Evolutionary conservation across 64 coral and sea anemone genomes (phyloP), one percentile per base, ranked within the genome.

Genomic region (Porites lutea): DNA sequence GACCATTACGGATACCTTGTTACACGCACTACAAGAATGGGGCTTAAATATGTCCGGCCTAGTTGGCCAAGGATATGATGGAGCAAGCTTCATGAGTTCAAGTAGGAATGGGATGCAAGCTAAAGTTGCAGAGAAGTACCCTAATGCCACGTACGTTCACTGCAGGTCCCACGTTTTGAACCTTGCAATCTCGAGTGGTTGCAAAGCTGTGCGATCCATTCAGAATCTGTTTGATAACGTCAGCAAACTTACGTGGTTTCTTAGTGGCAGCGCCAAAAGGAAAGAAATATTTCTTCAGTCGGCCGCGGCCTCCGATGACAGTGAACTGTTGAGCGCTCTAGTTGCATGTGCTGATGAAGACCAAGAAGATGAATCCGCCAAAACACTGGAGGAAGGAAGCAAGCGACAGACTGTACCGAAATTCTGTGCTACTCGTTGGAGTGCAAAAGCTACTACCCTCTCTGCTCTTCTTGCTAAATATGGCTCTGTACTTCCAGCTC

Each of bases 31-130:
- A 16, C 49, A 10, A 68, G n/a, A 54, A 78, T 87, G 52, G 82
- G 83, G 74, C 15, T 45, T 93, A 8, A 50, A 93, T 74, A 86
- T 74, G 14, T 68, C 77, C 71, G 74, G 68, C 77, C 83, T 93
- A 45, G 68, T 85, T 77, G 91, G 82, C 46, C 91, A 93, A 87
- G 74, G 91, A 59, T 93, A 93, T 84, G 91, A 87, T 55, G 91
- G 82, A 72, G 71, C 81, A 59, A 58, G 60, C 53, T 71, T 83
- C 86, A 93, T 93, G 91, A 84, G 81, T 44, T 86, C 70, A 77
- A 79, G 82, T 44, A 80, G 82, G 82, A 93, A 87, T 86, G 72
- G 73, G 50, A 73, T 84, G 74, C 71, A 75, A 86, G 81, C 51
- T 79, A 93, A 77, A 93, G 81, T 93, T 27, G 79, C 79, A 85